Percentiles rank a stretch among this genome's conserved stretches.
These are phyloP conservation scores for Serilophus lunatus DNA, from an alignment of 2,113 vertebrate genomes.

Conservation along the genomic window DNA sequence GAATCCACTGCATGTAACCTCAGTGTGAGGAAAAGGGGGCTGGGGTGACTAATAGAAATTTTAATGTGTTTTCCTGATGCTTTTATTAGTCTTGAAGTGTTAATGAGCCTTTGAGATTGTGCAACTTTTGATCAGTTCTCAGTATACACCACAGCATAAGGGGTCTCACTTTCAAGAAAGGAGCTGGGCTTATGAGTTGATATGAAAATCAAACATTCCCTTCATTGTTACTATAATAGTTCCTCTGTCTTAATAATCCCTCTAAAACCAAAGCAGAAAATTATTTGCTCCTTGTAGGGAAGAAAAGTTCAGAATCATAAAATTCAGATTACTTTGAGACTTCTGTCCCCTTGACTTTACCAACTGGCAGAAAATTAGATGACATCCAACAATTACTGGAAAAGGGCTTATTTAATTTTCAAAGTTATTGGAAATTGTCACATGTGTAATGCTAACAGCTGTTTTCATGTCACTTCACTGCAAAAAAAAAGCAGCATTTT, in stretches of 20 bases:
- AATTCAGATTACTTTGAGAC: conserved; percentile 15
- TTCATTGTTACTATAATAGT: not conserved
- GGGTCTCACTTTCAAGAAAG: not conserved
- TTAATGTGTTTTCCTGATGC: not conserved
- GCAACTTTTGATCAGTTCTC: not conserved
- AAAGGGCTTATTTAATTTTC: not conserved
- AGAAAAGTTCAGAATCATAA: conserved; percentile 9
- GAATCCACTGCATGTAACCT: not conserved
- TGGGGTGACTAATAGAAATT: not conserved
- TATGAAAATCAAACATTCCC: conserved; percentile 1
- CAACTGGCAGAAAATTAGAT: conserved; percentile 9
- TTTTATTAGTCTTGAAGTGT: not conserved
- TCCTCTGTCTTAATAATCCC: conserved; percentile 9
- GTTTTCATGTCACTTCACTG: not conserved
- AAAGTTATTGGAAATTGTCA: not conserved
- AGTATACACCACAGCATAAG: not conserved
- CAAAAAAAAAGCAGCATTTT: not conserved
- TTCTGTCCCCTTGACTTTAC: not conserved
- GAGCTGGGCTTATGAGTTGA: not conserved
- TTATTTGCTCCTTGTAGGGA: not conserved
- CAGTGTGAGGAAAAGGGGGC: not conserved
- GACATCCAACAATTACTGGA: not conserved
- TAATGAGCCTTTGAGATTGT: not conserved
- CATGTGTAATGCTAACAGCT: not conserved
- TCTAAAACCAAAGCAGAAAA: not conserved